Percentiles rank a stretch among this genome's conserved stretches.
phyloP scores from a whole-genome alignment of 2,113 vertebrate genomes.

The Cyphomyrus discorhynchus region DNA sequence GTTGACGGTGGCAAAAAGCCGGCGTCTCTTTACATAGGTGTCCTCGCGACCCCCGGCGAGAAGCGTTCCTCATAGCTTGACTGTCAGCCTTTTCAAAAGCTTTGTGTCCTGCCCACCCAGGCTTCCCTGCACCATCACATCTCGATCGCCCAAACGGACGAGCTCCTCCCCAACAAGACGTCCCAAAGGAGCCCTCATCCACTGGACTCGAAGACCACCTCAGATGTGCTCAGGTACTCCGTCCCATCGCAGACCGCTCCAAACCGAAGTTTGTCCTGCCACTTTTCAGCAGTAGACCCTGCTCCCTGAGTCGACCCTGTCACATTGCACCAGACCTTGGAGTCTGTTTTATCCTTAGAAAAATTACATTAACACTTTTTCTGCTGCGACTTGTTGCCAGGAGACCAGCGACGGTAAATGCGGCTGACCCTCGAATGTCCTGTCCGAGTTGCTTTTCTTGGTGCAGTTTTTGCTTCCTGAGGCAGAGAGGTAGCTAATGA shows the following conservation, averaged over 20 bases:
- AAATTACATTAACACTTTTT: neutral
- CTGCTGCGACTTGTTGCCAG: neutral
- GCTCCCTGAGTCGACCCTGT: neutral
- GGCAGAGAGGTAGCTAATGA: neutral
- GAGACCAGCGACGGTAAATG: neutral
- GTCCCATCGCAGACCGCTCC: neutral
- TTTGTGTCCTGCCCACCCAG: slow-evolving; percentile 51
- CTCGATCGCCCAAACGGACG: slow-evolving; percentile 86
- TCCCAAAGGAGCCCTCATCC: slow-evolving; percentile 85
- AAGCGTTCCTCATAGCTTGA: neutral
- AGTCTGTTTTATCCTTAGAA: neutral
- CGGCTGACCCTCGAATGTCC: neutral
- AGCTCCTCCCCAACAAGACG: slow-evolving; percentile 78
- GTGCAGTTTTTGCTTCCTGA: neutral
- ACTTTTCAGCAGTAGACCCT: neutral
- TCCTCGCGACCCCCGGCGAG: neutral
- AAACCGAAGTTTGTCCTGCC: neutral
- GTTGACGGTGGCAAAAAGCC: neutral
- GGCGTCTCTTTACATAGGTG: neutral
- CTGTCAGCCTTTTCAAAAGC: neutral
- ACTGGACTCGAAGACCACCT: slow-evolving; percentile 96
- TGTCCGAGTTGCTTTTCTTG: neutral
- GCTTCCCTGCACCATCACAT: slow-evolving; percentile 95
- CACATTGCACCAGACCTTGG: neutral
- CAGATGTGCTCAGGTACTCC: slow-evolving; percentile 90